Percentiles rank a stretch among this genome's conserved stretches.
Evolutionary conservation across 2,797 vertebrate genomes (phyloP).

Genomic region (Podarcis lilfordi): DNA sequence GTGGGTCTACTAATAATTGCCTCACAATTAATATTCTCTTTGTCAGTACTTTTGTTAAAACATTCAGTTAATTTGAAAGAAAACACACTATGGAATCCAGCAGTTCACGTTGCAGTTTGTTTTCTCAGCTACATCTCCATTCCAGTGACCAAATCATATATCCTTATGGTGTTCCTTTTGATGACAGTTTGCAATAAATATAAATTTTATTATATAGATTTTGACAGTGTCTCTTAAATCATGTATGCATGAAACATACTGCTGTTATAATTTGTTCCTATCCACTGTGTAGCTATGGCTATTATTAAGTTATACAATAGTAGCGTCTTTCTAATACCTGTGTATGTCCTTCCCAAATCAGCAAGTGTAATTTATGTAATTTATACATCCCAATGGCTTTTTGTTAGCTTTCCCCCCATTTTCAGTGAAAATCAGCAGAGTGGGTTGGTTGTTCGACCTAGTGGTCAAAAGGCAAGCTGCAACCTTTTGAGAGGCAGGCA

Average conservation of each 20-base stretch:
- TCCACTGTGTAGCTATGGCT: not conserved
- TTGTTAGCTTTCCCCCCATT: not conserved
- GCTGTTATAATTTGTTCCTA: no score
- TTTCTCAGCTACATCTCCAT: not conserved
- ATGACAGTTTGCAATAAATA: not conserved
- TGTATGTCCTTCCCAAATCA: not conserved
- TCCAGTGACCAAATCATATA: not conserved
- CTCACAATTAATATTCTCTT: slow-evolving; percentile 3
- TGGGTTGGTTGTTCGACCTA: no score
- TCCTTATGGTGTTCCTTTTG: not conserved
- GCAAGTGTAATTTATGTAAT: not conserved
- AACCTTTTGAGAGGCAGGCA: no score
- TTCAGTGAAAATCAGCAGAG: no score
- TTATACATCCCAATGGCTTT: not conserved
- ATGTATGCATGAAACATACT: not conserved
- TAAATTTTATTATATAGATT: not conserved
- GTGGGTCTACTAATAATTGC: rapidly evolving
- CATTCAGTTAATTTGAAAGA: not conserved
- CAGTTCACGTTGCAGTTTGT: not conserved
- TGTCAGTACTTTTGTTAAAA: not conserved
- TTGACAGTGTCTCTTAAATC: not conserved
- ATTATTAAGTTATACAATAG: not conserved
- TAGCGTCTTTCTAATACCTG: not conserved
- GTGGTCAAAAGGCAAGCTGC: no score
- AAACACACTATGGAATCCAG: slow-evolving; percentile 2